Evolutionary conservation across 2,888 invertebrate genomes (phyloP), one percentile per base, ranked within the genome.

Genomic region (Tinea trinotella): DNA sequence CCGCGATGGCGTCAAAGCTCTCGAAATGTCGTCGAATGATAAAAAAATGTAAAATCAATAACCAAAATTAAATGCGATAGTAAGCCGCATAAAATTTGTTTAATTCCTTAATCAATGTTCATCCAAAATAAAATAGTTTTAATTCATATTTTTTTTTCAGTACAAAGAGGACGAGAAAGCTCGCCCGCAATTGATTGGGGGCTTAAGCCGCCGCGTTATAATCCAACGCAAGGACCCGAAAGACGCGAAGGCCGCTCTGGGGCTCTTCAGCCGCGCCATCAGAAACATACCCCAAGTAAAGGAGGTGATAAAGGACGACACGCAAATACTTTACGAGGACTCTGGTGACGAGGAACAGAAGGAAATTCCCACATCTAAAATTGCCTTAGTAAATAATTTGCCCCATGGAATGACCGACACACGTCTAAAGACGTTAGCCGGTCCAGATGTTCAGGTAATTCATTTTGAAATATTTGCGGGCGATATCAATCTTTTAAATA

Each of bases 391-490:
- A 0, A 55, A 53, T 3, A 81, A 85, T 54, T 57, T 87, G 40
- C 86, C 86, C 0, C 80, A 73, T 58, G 86, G 84, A 0, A 86
- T 87, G 70, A 87, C 86, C 0, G 79, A 81, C 53, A 78, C 84
- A 0, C 58, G 86, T 7, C 58, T 87, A 55, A 69, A 69, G 52
- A 80, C 85, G 0, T 58, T 87, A 30, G 86, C 86, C 0, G 86
- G 85, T 4, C 62, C 52, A 50, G 73, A 78, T 55, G 76, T 81
- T 35, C 86, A 87, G 86, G 86, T 87, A 86, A 82, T 4, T 7
- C 24, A 24, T 50, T 13, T 24, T 30, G 30, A 7, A 7, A 30
- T 9, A 9, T 15, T 36, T 36, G 7, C 7, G 3, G 13, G 13
- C 17, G 17, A 13, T 40, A 2, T 40, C 40, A 3, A 40, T 15